Conservation (phyloP, 2,113 vertebrate genomes). For the Plecotus auritus region DNA sequence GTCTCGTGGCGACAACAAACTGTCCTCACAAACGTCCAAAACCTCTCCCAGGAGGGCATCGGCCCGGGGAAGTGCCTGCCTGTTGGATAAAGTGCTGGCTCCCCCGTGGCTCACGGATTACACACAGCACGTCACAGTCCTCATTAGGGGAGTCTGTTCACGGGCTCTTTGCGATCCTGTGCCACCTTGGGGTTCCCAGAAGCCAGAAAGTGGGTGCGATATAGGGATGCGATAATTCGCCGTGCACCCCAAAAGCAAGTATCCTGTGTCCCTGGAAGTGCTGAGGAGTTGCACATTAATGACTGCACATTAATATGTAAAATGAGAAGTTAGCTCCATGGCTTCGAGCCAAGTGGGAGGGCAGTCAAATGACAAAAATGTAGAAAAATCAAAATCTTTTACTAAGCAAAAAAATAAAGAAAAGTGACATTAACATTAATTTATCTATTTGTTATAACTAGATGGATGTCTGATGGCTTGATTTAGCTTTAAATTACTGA, state of each 20-base stretch:
- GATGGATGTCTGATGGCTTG: not conserved
- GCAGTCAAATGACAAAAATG: not conserved
- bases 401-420: not conserved
- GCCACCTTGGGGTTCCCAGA: not conserved
- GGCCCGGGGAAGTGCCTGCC: too few species aligned
- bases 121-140: not conserved
- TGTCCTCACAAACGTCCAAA: not conserved
- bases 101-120: too few species aligned
- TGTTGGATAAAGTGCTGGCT: not conserved
- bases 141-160: not conserved
- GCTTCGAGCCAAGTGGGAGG: not conserved
- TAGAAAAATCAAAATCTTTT: not conserved
- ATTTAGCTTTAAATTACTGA: not conserved
- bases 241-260: not conserved
- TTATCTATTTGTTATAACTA: not conserved
- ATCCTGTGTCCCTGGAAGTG: not conserved
- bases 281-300: not conserved
- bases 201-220: not conserved
- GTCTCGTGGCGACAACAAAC: not conserved
- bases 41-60: not conserved
- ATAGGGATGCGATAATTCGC: not conserved
- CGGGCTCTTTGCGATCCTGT: not conserved
- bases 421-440: not conserved
- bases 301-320: not conserved
- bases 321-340: not conserved